These are phyloP conservation scores for Siphonodentalium dalli DNA, from an alignment of 2,888 invertebrate genomes.

Conservation along the genomic window DNA sequence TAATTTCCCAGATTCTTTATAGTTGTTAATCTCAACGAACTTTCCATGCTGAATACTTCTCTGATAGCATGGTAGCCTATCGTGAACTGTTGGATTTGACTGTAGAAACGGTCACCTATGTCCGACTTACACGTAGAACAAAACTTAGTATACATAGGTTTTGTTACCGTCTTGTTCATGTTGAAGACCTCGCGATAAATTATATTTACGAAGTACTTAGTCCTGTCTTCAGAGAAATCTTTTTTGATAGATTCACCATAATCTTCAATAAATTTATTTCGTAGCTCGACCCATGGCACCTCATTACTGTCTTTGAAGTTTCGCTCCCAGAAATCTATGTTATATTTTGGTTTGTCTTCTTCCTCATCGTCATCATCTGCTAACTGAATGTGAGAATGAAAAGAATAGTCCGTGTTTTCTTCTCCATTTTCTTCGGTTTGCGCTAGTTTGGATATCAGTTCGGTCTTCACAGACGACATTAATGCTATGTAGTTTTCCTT, in stretches of 20 bases:
- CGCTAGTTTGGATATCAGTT: too few relatives aligned
- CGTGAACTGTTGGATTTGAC: conserved; percentile 49
- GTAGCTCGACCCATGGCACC: conserved; percentile 42
- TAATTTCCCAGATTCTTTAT: conserved; percentile 52
- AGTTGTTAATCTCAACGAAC: conserved; percentile 46
- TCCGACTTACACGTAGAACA: conserved; percentile 30
- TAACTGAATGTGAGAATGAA: too few relatives aligned
- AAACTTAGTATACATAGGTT: conserved; percentile 34
- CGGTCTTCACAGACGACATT: conserved; percentile 29
- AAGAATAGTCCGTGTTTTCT: too few relatives aligned
- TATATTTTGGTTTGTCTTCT: conserved; percentile 2
- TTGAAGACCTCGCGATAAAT: conserved; percentile 50
- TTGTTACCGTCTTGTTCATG: conserved; percentile 27
- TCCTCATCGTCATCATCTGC: too few relatives aligned
- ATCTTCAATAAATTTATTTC: conserved; percentile 42
- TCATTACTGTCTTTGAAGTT: conserved; percentile 36
- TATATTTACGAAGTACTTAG: conserved; percentile 40
- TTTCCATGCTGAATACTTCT: conserved; percentile 53
- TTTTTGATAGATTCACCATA: conserved; percentile 39
- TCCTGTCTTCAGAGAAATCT: conserved; percentile 33
- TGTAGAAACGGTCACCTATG: conserved; percentile 42
- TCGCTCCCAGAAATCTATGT: conserved; percentile 48
- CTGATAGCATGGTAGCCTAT: conserved; percentile 51
- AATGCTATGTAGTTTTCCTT: conserved; percentile 33
- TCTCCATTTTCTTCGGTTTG: background rate